Percentiles rank a stretch among this genome's conserved stretches.
phyloP scores from a whole-genome alignment of 2,888 invertebrate species.

The Hypselothyrea guttata region DNA sequence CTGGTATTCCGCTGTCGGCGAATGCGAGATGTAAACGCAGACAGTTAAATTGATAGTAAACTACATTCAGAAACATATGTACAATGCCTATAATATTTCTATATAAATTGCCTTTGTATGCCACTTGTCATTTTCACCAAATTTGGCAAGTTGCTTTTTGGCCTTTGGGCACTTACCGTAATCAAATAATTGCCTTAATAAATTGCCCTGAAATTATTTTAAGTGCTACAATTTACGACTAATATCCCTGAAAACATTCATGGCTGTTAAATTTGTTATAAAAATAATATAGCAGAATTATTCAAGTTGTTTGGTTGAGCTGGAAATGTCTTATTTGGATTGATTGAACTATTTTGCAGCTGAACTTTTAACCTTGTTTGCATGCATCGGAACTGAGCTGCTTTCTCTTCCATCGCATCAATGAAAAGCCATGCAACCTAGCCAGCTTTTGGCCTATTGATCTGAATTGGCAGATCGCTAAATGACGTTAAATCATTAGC shows the following conservation, averaged over 20 bases:
- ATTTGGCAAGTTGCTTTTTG: conserved; percentile 53
- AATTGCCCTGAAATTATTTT: conserved; percentile 57
- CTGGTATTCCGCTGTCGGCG: conserved; percentile 34
- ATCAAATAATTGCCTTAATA: conserved; percentile 71
- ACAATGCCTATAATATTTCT: conserved; percentile 39
- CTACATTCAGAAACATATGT: conserved; percentile 53
- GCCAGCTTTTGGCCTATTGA: conserved; percentile 43
- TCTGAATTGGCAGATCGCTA: conserved; percentile 26
- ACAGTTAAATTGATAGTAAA: conserved; percentile 72
- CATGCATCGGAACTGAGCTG: conserved; percentile 33
- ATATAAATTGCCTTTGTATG: conserved; percentile 16
- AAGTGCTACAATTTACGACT: conserved; percentile 62
- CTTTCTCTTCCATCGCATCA: conserved; percentile 41
- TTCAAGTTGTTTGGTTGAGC: too few species aligned
- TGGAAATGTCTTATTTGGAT: too few species aligned
- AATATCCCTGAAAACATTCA: conserved; percentile 1
- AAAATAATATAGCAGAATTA: too few species aligned
- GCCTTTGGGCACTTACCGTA: conserved; percentile 44
- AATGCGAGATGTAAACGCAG: conserved; percentile 49
- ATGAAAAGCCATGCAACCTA: conserved; percentile 31
- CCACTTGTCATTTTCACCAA: conserved; percentile 58
- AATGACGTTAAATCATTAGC: too few species aligned
- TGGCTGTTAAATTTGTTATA: too few species aligned
- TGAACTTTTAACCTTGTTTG: conserved; percentile 55
- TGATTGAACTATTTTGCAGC: too few species aligned